Evolutionary conservation across 2,888 invertebrate species (phyloP).

Genomic region (Cheilosia vulpina): DNA sequence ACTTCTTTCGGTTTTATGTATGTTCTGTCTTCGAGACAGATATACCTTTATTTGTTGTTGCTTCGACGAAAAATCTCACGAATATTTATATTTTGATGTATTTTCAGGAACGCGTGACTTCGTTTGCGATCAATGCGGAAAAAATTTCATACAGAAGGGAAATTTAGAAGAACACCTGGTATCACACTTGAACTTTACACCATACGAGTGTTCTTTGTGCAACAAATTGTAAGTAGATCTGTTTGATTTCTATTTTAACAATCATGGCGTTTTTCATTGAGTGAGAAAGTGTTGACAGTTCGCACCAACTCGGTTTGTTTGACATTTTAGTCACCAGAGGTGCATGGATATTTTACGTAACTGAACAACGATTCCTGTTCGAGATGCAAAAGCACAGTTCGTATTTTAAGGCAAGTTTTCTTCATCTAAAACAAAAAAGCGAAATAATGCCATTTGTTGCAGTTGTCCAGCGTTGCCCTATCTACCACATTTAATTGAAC

Average conservation of each 20-base stretch:
- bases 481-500: not conserved
- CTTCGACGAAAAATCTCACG: not conserved
- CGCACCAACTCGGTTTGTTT: no score
- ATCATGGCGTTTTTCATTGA: no score
- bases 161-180: conserved; percentile 85
- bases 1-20: no score
- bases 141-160: conserved; percentile 84
- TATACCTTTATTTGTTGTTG: no score
- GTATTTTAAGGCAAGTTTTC: not conserved
- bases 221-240: conserved; percentile 78
- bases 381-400: no score
- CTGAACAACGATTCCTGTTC: no score
- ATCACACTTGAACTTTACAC: conserved; percentile 84
- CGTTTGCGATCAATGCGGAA: conserved; percentile 84
- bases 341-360: no score
- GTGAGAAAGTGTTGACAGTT: no score
- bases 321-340: no score
- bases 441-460: not conserved
- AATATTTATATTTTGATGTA: not conserved
- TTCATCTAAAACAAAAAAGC: not conserved
- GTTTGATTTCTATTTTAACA: not conserved
- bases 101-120: conserved; percentile 79
- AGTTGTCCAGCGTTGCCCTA: no score
- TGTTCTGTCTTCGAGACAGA: no score
- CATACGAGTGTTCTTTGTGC: conserved; percentile 84